Conservation (phyloP, 2,113 vertebrate species). For the Gnathonemus longibarbis region DNA sequence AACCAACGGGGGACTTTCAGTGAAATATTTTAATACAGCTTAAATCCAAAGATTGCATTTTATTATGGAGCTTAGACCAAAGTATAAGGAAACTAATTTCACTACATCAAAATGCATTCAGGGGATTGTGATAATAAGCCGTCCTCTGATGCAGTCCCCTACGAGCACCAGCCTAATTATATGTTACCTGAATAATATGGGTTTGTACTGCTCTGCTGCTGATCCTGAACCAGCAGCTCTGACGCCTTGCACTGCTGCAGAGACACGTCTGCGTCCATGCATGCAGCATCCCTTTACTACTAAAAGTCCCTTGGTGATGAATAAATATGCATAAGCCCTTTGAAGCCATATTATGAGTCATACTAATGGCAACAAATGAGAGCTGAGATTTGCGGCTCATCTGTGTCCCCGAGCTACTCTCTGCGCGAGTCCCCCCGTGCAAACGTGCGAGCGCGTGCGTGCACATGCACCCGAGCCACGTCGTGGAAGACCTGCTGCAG, state of each 20-base stretch:
- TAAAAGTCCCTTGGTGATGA: neutral
- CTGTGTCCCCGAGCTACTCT: neutral
- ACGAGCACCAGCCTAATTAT: neutral
- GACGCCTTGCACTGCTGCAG: too few species aligned
- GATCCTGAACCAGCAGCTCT: neutral
- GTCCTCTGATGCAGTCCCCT: neutral
- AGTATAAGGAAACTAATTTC: neutral
- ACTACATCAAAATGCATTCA: neutral
- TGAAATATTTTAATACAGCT: neutral
- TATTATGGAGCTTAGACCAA: neutral
- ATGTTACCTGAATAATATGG: neutral
- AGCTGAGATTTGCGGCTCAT: neutral
- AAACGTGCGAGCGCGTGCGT: neutral
- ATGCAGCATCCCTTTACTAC: neutral
- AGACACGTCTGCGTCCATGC: neutral
- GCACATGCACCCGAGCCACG: neutral
- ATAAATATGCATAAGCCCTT: neutral
- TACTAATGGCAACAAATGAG: neutral
- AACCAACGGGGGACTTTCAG: neutral
- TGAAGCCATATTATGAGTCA: neutral
- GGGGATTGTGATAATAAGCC: neutral
- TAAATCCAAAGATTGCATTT: conserved; percentile 1
- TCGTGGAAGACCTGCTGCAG: neutral
- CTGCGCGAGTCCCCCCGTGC: neutral
- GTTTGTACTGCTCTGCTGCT: neutral